Evolutionary conservation across 2,888 invertebrate species (phyloP).

Genomic region (Liopterus haemorrhoidalis): DNA sequence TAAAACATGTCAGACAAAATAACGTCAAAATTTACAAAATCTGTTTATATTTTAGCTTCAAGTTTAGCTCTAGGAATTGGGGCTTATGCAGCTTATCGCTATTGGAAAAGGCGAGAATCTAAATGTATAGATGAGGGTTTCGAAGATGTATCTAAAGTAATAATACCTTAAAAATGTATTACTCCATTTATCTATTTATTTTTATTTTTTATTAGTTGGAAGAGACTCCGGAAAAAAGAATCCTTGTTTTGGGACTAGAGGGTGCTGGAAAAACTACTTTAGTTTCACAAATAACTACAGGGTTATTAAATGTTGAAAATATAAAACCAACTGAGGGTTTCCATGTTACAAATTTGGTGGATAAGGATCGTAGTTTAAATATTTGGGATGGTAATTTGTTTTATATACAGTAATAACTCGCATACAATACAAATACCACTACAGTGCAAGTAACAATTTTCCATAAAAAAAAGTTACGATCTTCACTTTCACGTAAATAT

Average conservation of each 20-base stretch:
- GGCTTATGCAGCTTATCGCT: conserved; percentile 43
- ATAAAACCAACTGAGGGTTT: conserved; percentile 40
- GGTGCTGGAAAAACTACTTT: conserved; percentile 44
- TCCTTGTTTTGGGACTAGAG: conserved; percentile 43
- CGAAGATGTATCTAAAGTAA: conserved; percentile 44
- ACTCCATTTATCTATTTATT: neutral
- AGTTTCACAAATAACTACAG: conserved; percentile 37
- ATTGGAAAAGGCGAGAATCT: conserved; percentile 43
- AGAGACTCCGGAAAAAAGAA: conserved; percentile 41
- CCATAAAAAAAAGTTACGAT: too few species aligned
- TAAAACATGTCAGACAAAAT: too few species aligned
- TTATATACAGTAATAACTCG: too few species aligned
- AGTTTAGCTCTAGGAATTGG: conserved; percentile 41
- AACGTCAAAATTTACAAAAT: conserved; percentile 28
- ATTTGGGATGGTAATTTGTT: conserved; percentile 41
- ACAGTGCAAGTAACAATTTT: too few species aligned
- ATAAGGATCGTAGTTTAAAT: conserved; percentile 38
- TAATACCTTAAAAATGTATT: conserved; percentile 12
- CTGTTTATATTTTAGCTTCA: conserved; percentile 34
- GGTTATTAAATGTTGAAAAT: conserved; percentile 10
- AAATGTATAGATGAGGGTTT: conserved; percentile 46
- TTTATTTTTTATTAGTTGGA: conserved; percentile 38
- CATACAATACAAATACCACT: too few species aligned
- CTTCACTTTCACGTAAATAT: too few species aligned
- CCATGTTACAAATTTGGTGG: conserved; percentile 39